These are phyloP conservation scores for Lochmaea capreae DNA, from an alignment of 2,888 invertebrate genomes.

Conservation along the genomic window DNA sequence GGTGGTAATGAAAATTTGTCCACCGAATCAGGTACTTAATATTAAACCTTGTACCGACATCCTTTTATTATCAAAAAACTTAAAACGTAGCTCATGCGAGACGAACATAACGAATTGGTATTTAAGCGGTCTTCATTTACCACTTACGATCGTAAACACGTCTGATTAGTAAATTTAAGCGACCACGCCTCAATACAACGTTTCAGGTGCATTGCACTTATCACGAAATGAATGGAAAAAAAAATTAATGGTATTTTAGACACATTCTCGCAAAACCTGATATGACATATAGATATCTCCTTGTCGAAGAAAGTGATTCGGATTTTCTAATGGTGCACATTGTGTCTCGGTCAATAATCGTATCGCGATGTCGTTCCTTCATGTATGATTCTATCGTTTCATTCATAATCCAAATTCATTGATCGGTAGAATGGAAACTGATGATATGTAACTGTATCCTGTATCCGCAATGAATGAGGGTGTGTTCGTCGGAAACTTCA, in stretches of 20 bases:
- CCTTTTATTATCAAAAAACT: too few species aligned
- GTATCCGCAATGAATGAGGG: not conserved
- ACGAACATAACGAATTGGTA: not conserved
- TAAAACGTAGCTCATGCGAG: too few species aligned
- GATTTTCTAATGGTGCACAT: not conserved
- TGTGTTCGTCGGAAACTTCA: not conserved
- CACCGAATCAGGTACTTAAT: too few species aligned
- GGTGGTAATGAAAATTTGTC: too few species aligned
- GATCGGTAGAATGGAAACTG: constrained; percentile 12
- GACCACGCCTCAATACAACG: not conserved
- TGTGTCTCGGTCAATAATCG: not conserved
- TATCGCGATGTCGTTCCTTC: not conserved
- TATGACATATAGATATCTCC: constrained; percentile 11
- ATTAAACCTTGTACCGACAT: too few species aligned
- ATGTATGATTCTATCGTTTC: not conserved
- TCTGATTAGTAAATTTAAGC: not conserved
- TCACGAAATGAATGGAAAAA: not conserved
- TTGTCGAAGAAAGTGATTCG: constrained; percentile 12
- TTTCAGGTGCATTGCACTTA: too few species aligned
- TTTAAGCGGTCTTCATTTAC: not conserved
- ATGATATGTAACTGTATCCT: constrained; percentile 5
- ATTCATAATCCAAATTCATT: constrained; percentile 10
- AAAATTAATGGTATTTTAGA: not conserved
- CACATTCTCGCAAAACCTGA: constrained; percentile 11
- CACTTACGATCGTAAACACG: not conserved